Evolutionary conservation across 2,888 invertebrate genomes (phyloP), one percentile per base, ranked within the genome.

Genomic region (Drosophila putrida): DNA sequence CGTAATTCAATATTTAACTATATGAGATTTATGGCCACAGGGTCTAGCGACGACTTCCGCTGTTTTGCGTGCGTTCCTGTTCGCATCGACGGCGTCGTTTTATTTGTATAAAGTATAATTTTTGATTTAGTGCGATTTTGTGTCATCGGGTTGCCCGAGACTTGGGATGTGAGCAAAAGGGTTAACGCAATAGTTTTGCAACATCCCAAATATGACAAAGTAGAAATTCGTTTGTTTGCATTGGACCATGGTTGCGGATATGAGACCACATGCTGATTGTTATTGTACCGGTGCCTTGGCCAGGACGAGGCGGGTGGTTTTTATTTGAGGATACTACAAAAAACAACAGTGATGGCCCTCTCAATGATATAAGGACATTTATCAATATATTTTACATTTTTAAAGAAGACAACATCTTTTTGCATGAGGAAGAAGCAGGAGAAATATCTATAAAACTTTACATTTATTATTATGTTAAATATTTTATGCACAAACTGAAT

Each of bases 1-100:
- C 81, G 84, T 90, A 90, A 90, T 89, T 89, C 90, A 90, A 90
- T 89, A 90, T 90, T 83, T 81, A 83, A 90, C 87, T 90, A 90
- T 83, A 75, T 78, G 83, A 90, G 88, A 88, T 88, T 88, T 90
- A 88, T 88, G 79, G 88, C 88, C 79, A 80, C 78, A 80, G 90
- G 82, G 73, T 71, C 68, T 54, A 73, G 88, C 71, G 63, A 70
- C 60, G 49, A 69, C 80, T 75, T 89, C 89, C 85, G 87, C 53
- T 53, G 51, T 41, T 55, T 46, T 33, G 35, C 65, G 46, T 25
- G 55, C 64, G 54, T 61, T 72, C 49, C 67, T 57, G 47, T 11
- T 10, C 41, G 10, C 39, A 49, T 15, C 63, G 57, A 41, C 59
- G 59, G 11, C 60, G 57, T 74, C 73, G 60, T 73, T 88, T 71